Base-by-base conservation (phyloP, 92 coral and sea anemone genomes). In the Umimayanthus chanpuru region DNA sequence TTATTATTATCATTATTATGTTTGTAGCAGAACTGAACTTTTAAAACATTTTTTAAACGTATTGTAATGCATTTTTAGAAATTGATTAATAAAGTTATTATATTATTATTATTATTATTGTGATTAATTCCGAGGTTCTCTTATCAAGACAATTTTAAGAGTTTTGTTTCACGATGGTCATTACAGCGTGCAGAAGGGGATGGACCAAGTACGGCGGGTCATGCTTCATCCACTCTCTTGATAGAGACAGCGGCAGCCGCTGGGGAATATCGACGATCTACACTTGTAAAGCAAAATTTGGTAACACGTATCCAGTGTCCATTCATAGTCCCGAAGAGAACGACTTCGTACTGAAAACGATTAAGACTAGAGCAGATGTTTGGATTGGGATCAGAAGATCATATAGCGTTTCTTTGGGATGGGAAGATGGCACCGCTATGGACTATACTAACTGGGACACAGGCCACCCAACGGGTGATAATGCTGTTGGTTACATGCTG, bases 381-480 rank as follows among this genome's bases (percentile, higher is more conserved):
- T 78, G 82, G 82, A 23, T 44, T 26, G 82, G 82, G 8, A 20
- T 78, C 0, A 44, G 7, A 21, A 61, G 67, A 26, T 6, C 66
- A 11, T 0, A 0, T 49, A 4, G 36, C 50, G 12, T 1, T 23
- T 50, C 50, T 47, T 56, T 20, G 65, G 1, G 4, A 26, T 89
- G 91, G 91, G 38, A 29, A 20, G 88, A 83, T 81, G 76, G 70
- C 18, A 75, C 67, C 49, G 85, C 91, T 39, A 44, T 84, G 43
- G 36, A 23, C 38, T 89, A 75, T 38, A 84, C 91, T 6, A 76
- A 89, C 38, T 89, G 91, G 91, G 88, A 25, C 30, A 47, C 11
- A 26, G 82, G 82, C 23, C 18, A 44, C 20, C 58, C 82, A 25
- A 1, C 66, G 0, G 15, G 38, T 26, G 2, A 0, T 26, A 2